Conservation (phyloP, 2,797 vertebrate genomes). For the Heliangelus exortis region DNA sequence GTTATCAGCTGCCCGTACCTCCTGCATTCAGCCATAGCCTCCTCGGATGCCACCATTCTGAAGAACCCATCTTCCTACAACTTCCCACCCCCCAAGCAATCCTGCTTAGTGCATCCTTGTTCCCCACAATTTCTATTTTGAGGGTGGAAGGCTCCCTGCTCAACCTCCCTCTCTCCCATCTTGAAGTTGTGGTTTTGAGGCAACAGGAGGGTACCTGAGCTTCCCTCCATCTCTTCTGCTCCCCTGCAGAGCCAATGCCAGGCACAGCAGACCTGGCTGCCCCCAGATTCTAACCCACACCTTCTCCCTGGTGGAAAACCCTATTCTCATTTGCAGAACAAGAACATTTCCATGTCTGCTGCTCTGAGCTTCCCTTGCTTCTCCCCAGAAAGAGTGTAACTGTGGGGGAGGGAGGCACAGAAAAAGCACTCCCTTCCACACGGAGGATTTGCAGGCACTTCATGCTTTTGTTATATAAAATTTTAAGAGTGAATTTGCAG, state of each 20-base stretch:
- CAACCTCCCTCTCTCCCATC: background rate
- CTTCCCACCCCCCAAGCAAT: background rate
- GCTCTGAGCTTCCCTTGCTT: background rate
- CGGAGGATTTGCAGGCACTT: constrained; percentile 13
- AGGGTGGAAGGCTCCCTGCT: background rate
- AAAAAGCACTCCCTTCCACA: constrained; percentile 35
- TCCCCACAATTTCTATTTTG: constrained; percentile 25
- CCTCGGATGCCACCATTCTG: constrained; percentile 14
- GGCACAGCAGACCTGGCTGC: background rate
- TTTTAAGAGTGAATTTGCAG: constrained; percentile 19
- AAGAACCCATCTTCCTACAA: background rate
- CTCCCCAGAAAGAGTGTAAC: constrained; percentile 13
- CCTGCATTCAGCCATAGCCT: background rate
- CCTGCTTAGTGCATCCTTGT: background rate
- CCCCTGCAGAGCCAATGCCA: accelerated
- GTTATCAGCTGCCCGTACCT: background rate
- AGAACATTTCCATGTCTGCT: background rate
- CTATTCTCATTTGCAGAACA: background rate
- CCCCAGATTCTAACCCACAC: accelerated
- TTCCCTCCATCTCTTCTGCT: background rate
- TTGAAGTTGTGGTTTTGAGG: background rate
- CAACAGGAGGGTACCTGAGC: background rate
- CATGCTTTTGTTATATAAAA: constrained; percentile 36
- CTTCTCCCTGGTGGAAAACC: background rate
- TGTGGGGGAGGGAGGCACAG: constrained; percentile 54